phyloP scores from a whole-genome alignment of 2,888 invertebrate genomes.

The Athalia cordata region DNA sequence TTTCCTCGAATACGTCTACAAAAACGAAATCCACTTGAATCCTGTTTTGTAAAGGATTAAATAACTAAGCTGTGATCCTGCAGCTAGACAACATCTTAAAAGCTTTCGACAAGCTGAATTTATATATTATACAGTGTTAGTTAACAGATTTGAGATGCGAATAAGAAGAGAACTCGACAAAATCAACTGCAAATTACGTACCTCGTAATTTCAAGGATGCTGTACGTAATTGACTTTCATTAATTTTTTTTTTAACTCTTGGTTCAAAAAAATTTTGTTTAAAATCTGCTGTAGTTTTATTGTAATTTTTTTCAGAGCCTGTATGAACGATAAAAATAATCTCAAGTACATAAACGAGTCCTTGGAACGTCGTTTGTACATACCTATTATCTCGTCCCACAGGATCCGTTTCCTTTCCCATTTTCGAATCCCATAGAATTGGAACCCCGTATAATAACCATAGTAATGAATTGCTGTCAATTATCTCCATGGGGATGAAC shows the following conservation, averaged over 20 bases:
- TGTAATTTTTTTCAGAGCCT: too few species aligned
- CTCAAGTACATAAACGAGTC: background rate
- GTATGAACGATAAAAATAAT: background rate
- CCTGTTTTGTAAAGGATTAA: constrained; percentile 41
- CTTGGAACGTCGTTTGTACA: background rate
- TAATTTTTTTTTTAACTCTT: too few species aligned
- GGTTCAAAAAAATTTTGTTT: too few species aligned
- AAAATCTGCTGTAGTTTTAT: too few species aligned
- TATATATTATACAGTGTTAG: background rate
- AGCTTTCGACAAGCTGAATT: constrained; percentile 36
- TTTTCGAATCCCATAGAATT: constrained; percentile 11
- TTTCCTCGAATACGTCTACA: constrained; percentile 3
- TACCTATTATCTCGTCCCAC: background rate
- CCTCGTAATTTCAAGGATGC: too few species aligned
- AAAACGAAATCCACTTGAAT: constrained; percentile 3
- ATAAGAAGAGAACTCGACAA: constrained; percentile 16
- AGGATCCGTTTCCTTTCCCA: constrained; percentile 2
- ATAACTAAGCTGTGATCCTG: constrained; percentile 23
- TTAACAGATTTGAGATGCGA: constrained; percentile 28
- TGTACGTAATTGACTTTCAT: too few species aligned
- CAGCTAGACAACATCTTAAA: constrained; percentile 23
- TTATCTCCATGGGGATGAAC: constrained; percentile 36
- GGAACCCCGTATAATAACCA: background rate
- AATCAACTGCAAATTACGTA: background rate
- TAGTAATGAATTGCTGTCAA: constrained; percentile 34